Evolutionary conservation across 2,797 vertebrate genomes (phyloP), one percentile per base, ranked within the genome.

Genomic region (Leptoclinus maculatus): DNA sequence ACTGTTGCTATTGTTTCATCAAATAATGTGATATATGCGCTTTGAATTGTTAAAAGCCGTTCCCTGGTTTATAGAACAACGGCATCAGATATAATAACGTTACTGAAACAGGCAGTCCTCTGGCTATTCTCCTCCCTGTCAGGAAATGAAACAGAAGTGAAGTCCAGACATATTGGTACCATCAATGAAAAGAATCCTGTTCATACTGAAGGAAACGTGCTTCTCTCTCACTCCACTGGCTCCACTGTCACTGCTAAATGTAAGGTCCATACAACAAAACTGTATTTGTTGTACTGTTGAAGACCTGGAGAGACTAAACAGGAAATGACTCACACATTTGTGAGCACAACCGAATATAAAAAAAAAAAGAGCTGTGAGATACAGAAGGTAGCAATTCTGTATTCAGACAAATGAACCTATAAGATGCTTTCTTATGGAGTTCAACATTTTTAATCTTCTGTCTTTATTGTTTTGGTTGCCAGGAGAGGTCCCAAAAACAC

Each of bases 81-180:
- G 79, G 74, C 64, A 38, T 25, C 21, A 75, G 73, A 72, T 66
- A 38, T 29, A 66, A 54, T 49, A 57, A 27, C 70, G 45, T 49
- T 3, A 62, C n/a, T 53, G 70, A 76, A 78, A 71, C 64, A 74
- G 67, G 59, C 45, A 39, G 53, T 77, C 70, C 66, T 82, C 72
- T 69, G 85, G 79, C 58, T 77, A 4, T 59, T 71, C 80, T 89
- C 78, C 63, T 86, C 49, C 56, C 67, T 47, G 82, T 71, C 85
- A 86, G 84, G 86, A 89, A 89, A 87, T 82, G 63, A 88, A 87
- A 81, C 66, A 58, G 63, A 23, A 71, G 36, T 11, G 47, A 79
- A 79, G 71, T 79, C 64, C 67, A 82, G 83, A 79, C 69, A 77
- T 82, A 71, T 87, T 86, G 89, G 70, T 73, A 66, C 70, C 68